A percentile compares a stretch with the other conserved stretches of the same genome.
Conservation (phyloP, 2,888 invertebrate species). For the Erebia ligea region DNA sequence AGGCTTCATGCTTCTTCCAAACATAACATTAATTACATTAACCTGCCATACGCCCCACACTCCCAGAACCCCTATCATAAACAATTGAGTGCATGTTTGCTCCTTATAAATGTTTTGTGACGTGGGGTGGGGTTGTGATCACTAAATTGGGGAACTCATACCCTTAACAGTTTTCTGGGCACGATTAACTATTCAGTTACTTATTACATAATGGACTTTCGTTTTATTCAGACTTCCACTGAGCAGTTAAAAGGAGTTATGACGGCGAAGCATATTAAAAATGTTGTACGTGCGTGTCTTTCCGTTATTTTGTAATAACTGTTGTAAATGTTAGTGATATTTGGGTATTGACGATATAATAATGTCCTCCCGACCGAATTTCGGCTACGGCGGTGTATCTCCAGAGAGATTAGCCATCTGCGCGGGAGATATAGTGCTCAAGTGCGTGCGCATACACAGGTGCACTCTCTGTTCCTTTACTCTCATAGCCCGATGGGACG, state of each 20-base stretch:
- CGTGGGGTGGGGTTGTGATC: slow-evolving; percentile 54
- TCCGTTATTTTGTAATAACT: neutral
- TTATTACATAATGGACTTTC: slow-evolving; percentile 18
- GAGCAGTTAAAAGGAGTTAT: slow-evolving; percentile 19
- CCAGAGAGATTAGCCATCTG: too few relatives aligned
- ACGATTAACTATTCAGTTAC: slow-evolving; percentile 44
- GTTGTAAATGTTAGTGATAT: neutral
- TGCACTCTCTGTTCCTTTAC: too few relatives aligned
- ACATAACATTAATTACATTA: slow-evolving; percentile 13
- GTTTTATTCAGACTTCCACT: slow-evolving; percentile 24
- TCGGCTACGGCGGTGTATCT: too few relatives aligned
- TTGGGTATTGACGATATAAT: too few relatives aligned
- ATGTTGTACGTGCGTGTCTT: slow-evolving; percentile 3
- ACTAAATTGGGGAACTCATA: slow-evolving; percentile 50
- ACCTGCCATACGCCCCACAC: neutral
- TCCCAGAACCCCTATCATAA: slow-evolving; percentile 25
- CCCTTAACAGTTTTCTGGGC: slow-evolving; percentile 55
- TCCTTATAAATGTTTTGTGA: slow-evolving; percentile 63
- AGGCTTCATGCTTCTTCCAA: too few relatives aligned
- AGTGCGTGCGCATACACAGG: too few relatives aligned
- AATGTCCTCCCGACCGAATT: too few relatives aligned
- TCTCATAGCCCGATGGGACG: too few relatives aligned
- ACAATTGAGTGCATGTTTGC: slow-evolving; percentile 62
- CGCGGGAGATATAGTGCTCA: too few relatives aligned
- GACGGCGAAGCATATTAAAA: neutral